phyloP scores from a whole-genome alignment of 2,888 invertebrate species.

The Dasysyrphus albostriatus region DNA sequence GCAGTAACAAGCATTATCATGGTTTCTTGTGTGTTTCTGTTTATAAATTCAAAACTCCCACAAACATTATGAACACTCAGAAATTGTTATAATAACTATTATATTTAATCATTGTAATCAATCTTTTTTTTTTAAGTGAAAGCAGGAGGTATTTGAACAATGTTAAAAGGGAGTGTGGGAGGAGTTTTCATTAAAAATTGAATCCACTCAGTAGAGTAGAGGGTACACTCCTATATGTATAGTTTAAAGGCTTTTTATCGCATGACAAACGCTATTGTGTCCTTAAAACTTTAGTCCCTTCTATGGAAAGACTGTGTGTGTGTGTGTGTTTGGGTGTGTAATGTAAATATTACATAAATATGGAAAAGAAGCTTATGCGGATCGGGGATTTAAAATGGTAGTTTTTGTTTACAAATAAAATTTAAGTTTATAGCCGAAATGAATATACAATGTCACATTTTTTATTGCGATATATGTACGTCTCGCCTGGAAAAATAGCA shows the following conservation, averaged over 20 bases:
- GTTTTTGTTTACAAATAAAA: neutral
- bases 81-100: conserved; percentile 46
- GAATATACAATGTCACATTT: no score
- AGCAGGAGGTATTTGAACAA: neutral
- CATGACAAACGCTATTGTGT: conserved; percentile 26
- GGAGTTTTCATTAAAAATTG: conserved; percentile 54
- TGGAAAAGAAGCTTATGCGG: neutral
- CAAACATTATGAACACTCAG: conserved; percentile 1
- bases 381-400: neutral
- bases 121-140: conserved; percentile 7
- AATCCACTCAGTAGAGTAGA: conserved; percentile 41
- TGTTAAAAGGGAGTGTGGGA: neutral
- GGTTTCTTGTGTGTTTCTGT: neutral
- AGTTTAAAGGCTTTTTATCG: conserved; percentile 29
- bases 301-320: neutral
- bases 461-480: no score
- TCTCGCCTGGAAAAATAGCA: no score
- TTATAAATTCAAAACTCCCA: conserved; percentile 5
- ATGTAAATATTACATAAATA: neutral
- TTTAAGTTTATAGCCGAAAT: no score
- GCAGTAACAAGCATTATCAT: conserved; percentile 15
- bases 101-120: conserved; percentile 48
- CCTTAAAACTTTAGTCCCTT: conserved; percentile 16
- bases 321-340: neutral
- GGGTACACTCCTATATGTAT: neutral